phyloP scores from a whole-genome alignment of 37 sponge, comb jelly and placozoan genomes.

The Ianthella basta region DNA sequence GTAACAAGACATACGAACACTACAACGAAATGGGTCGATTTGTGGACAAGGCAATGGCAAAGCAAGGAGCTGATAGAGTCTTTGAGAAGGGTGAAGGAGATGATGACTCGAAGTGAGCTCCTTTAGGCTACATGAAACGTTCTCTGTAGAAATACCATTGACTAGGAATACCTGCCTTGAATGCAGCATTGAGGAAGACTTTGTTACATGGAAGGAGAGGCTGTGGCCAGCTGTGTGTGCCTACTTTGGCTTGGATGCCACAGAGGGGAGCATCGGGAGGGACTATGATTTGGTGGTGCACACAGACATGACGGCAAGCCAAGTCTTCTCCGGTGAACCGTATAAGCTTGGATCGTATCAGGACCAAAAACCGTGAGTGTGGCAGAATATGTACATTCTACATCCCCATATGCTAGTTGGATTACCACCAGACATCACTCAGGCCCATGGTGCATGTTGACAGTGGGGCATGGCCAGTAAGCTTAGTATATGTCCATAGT shows the following conservation, averaged over 20 bases:
- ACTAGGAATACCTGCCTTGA: background rate
- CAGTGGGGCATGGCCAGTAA: too few species aligned
- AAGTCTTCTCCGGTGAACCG: slow-evolving; percentile 87
- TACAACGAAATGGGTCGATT: slow-evolving; percentile 88
- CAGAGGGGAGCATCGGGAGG: slow-evolving; percentile 34
- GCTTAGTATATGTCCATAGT: too few species aligned
- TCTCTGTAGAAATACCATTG: background rate
- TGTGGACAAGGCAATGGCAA: slow-evolving; percentile 76
- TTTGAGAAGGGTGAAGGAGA: slow-evolving; percentile 91
- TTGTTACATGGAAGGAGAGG: slow-evolving; percentile 91
- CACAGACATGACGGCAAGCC: slow-evolving; percentile 48
- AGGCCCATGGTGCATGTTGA: too few species aligned
- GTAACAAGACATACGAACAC: slow-evolving; percentile 99
- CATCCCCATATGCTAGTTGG: background rate
- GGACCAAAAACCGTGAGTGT: slow-evolving; percentile 80
- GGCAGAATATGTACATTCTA: background rate
- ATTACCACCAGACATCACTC: background rate
- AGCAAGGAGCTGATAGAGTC: slow-evolving; percentile 78
- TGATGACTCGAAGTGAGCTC: slow-evolving; percentile 91
- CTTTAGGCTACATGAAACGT: background rate
- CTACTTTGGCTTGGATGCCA: slow-evolving; percentile 72
- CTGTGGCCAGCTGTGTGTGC: slow-evolving; percentile 86
- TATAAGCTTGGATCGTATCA: slow-evolving; percentile 73
- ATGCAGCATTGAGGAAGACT: slow-evolving; percentile 95
- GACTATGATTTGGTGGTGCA: slow-evolving; percentile 73